These are phyloP conservation scores for Danio jaintianensis DNA, from an alignment of 2,797 vertebrate species.

Conservation along the genomic window DNA sequence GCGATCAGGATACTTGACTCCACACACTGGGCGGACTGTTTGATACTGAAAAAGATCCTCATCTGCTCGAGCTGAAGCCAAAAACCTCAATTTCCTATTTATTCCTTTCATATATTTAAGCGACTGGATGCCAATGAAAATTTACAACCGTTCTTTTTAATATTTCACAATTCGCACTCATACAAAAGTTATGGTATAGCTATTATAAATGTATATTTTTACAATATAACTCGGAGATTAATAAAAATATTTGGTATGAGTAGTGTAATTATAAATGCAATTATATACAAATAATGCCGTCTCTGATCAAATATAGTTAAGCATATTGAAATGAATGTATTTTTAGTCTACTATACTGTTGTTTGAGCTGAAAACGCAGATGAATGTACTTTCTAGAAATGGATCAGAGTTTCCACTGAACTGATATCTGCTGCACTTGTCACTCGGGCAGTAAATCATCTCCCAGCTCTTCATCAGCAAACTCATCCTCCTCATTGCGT, in stretches of 20 bases:
- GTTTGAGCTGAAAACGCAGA: background rate
- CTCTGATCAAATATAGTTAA: background rate
- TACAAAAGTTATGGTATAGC: too few relatives aligned
- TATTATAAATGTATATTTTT: too few relatives aligned
- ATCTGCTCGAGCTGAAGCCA: background rate
- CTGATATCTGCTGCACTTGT: background rate
- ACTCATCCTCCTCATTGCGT: slow-evolving; percentile 89
- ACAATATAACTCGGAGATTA: too few relatives aligned
- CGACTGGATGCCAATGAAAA: background rate
- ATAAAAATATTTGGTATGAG: too few relatives aligned
- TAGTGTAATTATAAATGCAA: background rate
- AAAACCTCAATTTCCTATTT: background rate
- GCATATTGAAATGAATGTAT: background rate
- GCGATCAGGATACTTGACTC: slow-evolving; percentile 10
- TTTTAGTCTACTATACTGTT: background rate
- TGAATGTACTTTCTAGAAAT: background rate
- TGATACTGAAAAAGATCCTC: background rate
- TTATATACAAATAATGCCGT: background rate
- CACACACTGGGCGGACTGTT: slow-evolving; percentile 29
- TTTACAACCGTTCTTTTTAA: background rate
- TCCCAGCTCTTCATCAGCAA: slow-evolving; percentile 93
- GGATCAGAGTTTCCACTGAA: background rate
- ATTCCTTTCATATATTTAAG: background rate
- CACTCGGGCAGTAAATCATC: slow-evolving; percentile 95
- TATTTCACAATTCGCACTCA: background rate